phyloP scores from a whole-genome alignment of 2,888 invertebrate species.

The Scaptodrosophila latifasciaeformis region DNA sequence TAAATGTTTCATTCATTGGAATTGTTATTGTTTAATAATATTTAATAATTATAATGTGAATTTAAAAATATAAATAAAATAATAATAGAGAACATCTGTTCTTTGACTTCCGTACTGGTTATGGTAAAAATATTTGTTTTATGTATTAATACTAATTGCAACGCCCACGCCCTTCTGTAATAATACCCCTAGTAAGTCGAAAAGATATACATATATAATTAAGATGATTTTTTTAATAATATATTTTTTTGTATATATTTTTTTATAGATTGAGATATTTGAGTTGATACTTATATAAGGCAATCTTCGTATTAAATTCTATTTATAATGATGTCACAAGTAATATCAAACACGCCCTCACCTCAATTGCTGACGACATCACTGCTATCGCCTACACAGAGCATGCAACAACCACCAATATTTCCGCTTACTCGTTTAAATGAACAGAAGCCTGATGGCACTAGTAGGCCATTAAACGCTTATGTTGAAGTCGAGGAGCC shows the following conservation, averaged over 20 bases:
- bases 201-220: not conserved
- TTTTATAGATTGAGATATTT: not conserved
- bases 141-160: no score
- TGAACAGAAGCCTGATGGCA: conserved; percentile 33
- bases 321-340: conserved; percentile 51
- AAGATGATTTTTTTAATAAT: no score
- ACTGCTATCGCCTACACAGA: conserved; percentile 52
- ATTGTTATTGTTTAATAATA: no score
- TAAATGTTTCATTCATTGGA: no score
- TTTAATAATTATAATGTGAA: no score
- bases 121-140: no score
- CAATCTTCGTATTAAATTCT: no score
- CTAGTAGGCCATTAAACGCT: conserved; percentile 48
- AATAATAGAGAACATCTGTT: no score
- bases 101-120: no score
- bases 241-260: not conserved
- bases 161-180: conserved; percentile 39
- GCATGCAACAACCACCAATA: conserved; percentile 37
- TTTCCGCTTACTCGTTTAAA: conserved; percentile 38
- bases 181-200: conserved; percentile 39
- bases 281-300: no score
- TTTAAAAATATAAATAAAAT: no score
- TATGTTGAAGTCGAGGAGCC: conserved; percentile 51
- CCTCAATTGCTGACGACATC: conserved; percentile 68
- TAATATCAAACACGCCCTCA: conserved; percentile 62